phyloP scores from a whole-genome alignment of 2,113 vertebrate species.

The Piliocolobus tephrosceles region DNA sequence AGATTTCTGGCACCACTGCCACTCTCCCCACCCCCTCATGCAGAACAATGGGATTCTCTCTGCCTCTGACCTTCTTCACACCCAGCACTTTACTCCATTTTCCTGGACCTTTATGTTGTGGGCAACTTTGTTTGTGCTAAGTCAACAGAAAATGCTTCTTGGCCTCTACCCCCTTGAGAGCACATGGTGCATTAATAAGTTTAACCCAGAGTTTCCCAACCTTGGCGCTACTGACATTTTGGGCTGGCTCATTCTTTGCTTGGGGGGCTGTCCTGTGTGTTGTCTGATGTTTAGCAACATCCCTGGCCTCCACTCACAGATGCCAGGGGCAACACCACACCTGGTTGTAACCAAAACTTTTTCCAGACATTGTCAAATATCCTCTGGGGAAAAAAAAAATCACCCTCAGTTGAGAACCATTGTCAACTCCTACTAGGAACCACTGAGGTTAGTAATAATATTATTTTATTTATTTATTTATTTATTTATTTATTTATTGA shows the following conservation, averaged over 20 bases:
- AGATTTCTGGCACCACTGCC: background rate
- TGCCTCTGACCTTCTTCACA: background rate
- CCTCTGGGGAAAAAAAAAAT: background rate
- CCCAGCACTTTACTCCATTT: background rate
- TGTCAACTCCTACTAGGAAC: background rate
- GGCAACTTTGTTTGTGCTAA: background rate
- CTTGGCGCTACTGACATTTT: background rate
- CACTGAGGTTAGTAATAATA: background rate
- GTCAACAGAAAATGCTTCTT: background rate
- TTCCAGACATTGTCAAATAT: background rate
- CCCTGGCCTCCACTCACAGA: background rate
- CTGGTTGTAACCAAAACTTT: background rate
- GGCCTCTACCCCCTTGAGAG: background rate
- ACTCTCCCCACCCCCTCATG: background rate
- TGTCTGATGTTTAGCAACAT: background rate
- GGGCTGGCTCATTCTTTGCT: background rate
- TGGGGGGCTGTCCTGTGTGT: too few species aligned
- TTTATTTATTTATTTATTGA: too few species aligned
- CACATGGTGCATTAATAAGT: background rate
- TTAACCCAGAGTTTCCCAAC: background rate
- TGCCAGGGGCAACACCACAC: background rate
- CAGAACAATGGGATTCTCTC: background rate
- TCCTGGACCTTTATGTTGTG: background rate
- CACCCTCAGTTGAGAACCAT: background rate
- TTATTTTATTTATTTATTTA: too few species aligned